Evolutionary conservation across 2,888 invertebrate genomes (phyloP).

Genomic region (Alsophila aescularia): DNA sequence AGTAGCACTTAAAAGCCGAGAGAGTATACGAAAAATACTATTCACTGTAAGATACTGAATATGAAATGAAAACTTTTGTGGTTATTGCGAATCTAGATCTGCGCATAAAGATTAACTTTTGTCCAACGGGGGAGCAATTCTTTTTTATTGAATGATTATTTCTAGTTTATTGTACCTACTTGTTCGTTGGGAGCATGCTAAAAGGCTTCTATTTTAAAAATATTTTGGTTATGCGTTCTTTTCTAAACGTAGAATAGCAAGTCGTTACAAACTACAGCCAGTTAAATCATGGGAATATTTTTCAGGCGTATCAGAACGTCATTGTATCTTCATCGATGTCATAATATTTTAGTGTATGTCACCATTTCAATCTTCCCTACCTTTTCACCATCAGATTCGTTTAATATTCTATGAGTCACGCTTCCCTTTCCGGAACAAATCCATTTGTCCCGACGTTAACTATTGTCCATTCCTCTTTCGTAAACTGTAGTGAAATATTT

Average conservation of each 20-base stretch:
- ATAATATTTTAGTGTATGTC: conserved; percentile 1
- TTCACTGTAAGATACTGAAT: conserved; percentile 18
- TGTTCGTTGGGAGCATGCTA: background rate
- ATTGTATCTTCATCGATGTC: conserved; percentile 7
- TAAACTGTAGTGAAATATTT: conserved; percentile 21
- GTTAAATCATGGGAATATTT: background rate
- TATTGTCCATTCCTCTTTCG: conserved; percentile 19
- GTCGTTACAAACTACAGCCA: too few species aligned
- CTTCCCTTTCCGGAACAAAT: conserved; percentile 16
- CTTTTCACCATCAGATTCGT: conserved; percentile 11
- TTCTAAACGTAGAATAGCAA: too few species aligned
- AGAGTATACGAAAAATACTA: conserved; percentile 24
- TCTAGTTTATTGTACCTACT: conserved; percentile 2
- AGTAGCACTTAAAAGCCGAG: conserved; percentile 42
- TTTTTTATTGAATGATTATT: conserved; percentile 18
- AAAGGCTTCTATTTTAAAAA: background rate
- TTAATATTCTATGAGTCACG: conserved; percentile 21
- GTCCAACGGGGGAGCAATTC: background rate
- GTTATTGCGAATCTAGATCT: conserved; percentile 8
- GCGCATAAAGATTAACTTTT: conserved; percentile 2
- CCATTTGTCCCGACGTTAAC: conserved; percentile 14
- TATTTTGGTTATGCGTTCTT: too few species aligned
- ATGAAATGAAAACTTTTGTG: conserved; percentile 25
- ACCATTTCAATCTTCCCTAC: conserved; percentile 17
- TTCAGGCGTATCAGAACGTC: conserved; percentile 3